These are phyloP conservation scores for Pterobdella sp. DNA, from an alignment of 2,888 invertebrate genomes.

Conservation along the genomic window DNA sequence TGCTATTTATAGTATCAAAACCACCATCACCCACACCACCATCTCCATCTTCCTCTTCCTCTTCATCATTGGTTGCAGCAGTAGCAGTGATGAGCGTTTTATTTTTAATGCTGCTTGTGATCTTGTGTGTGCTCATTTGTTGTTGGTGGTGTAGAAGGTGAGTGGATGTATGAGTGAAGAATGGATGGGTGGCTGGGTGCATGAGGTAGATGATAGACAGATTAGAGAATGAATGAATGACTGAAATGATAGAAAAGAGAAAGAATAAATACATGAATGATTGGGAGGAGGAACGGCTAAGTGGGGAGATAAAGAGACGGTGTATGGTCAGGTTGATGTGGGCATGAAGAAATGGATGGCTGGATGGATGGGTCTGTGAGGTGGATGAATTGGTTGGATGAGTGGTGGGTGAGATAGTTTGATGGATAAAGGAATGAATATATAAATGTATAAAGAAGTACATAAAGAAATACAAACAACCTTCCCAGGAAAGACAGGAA, in stretches of 20 bases:
- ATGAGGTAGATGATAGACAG: background rate
- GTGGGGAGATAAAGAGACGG: too few relatives aligned
- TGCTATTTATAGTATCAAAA: background rate
- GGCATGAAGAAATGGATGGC: too few relatives aligned
- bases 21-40: background rate
- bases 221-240: background rate
- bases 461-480: too few relatives aligned
- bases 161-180: too few relatives aligned
- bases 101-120: background rate
- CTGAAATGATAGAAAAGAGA: background rate
- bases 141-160: background rate
- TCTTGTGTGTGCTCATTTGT: background rate
- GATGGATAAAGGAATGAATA: background rate
- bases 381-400: background rate
- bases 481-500: too few relatives aligned
- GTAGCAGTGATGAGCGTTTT: background rate
- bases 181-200: background rate
- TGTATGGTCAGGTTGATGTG: too few relatives aligned
- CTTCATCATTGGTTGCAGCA: background rate
- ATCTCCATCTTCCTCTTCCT: background rate
- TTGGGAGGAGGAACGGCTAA: background rate
- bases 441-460: too few relatives aligned
- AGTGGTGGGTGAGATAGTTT: background rate
- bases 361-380: background rate
- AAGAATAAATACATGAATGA: background rate